Conservation (phyloP, 2,113 vertebrate species). For the Perca schrenkii region DNA sequence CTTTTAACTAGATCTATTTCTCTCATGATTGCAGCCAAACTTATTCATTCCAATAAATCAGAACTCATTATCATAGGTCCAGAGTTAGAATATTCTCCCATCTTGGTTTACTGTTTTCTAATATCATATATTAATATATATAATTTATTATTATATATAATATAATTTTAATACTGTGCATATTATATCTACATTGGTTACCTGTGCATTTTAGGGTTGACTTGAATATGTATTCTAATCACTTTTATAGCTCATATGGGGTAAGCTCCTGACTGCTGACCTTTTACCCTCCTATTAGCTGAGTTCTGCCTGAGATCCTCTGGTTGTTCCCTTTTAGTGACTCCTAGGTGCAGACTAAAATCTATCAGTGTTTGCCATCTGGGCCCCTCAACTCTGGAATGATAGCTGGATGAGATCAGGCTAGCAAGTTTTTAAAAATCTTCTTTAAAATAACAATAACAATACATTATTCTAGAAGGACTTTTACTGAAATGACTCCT, state of each 20-base stretch:
- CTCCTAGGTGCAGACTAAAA: not conserved
- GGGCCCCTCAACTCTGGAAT: not conserved
- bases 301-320: not conserved
- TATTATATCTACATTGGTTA: not conserved
- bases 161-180: no score
- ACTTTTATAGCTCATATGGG: not conserved
- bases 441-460: not conserved
- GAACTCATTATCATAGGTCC: not conserved
- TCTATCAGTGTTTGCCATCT: not conserved
- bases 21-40: not conserved
- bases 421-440: not conserved
- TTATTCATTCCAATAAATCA: not conserved
- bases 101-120: conserved; percentile 3
- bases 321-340: not conserved
- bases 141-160: no score
- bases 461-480: not conserved
- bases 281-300: not conserved
- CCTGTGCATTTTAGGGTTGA: not conserved
- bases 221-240: conserved; percentile 12
- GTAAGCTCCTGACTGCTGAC: not conserved
- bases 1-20: no score
- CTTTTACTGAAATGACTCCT: not conserved
- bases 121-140: not conserved
- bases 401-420: not conserved
- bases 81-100: not conserved